A percentile compares a stretch with the other conserved stretches of the same genome.
Conservation (phyloP, 2,888 invertebrate genomes). For the Brenthis hecate region DNA sequence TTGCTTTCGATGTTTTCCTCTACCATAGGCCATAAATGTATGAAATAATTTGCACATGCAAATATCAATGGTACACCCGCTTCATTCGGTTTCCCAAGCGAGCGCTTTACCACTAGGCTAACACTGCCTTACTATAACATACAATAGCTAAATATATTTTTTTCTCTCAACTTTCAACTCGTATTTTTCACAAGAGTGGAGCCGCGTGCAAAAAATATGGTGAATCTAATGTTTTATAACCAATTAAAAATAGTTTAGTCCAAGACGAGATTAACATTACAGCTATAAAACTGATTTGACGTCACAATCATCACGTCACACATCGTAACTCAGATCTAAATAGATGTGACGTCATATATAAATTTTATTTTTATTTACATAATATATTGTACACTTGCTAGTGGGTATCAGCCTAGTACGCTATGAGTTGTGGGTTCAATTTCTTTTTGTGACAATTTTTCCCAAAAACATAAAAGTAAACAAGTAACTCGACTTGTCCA, state of each 20-base stretch:
- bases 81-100: no score
- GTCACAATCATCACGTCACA: slow-evolving; percentile 30
- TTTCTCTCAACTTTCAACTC: background rate
- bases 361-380: background rate
- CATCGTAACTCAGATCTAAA: slow-evolving; percentile 2
- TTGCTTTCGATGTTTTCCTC: no score
- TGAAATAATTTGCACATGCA: no score
- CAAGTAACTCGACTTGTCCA: no score
- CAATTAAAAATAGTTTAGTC: slow-evolving; percentile 14
- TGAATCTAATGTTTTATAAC: slow-evolving; percentile 1
- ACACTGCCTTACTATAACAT: no score
- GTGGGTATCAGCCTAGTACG: background rate
- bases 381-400: background rate
- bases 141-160: background rate
- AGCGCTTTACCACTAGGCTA: no score
- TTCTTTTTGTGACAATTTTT: no score
- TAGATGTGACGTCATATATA: background rate
- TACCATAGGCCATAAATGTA: no score
- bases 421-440: no score
- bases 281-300: slow-evolving; percentile 4
- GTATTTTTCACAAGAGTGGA: background rate
- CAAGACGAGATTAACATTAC: background rate
- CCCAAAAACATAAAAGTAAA: no score
- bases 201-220: slow-evolving; percentile 10
- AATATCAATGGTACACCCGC: no score